Percentiles rank a stretch among this genome's conserved stretches.
Conservation (phyloP, 2,797 vertebrate species). For the Neostethus bicornis region DNA sequence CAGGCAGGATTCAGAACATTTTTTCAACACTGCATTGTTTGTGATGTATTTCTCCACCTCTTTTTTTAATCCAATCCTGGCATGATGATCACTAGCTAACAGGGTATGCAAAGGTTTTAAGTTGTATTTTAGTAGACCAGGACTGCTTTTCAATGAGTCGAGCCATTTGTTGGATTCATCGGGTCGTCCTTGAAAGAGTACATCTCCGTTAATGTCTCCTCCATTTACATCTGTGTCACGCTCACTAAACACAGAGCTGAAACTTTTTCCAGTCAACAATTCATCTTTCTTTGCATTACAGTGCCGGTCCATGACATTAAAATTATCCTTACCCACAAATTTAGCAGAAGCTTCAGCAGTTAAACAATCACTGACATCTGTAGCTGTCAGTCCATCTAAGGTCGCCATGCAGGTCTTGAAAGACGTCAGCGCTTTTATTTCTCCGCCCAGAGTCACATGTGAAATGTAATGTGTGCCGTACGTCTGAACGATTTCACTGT, state of each 20-base stretch:
- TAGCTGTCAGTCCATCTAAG: constrained; percentile 42
- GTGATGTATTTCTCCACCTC: constrained; percentile 48
- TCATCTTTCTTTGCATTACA: constrained; percentile 30
- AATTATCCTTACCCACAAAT: not conserved
- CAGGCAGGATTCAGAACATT: constrained; percentile 45
- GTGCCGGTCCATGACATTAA: constrained; percentile 3
- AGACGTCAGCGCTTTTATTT: constrained; percentile 55
- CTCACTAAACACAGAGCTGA: constrained; percentile 40
- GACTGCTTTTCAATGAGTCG: constrained; percentile 14
- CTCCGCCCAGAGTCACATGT: constrained; percentile 63
- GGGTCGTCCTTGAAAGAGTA: constrained; percentile 22
- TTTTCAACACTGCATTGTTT: constrained; percentile 34
- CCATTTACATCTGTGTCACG: constrained; percentile 31
- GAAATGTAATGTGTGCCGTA: constrained; percentile 72
- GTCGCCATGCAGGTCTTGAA: constrained; percentile 52
- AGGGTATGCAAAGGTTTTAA: constrained; percentile 44
- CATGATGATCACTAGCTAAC: constrained; percentile 5
- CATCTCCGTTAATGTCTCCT: constrained; percentile 11
- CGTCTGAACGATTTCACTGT: constrained; percentile 64
- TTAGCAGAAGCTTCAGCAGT: constrained; percentile 63
- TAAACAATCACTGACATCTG: constrained; percentile 70
- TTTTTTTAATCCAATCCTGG: constrained; percentile 9
- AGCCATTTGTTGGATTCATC: constrained; percentile 6
- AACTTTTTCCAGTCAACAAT: constrained; percentile 13
- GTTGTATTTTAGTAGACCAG: constrained; percentile 43